These are phyloP conservation scores for Vollenhovia emeryi DNA, from an alignment of 1,140 invertebrate genomes.

Conservation along the genomic window DNA sequence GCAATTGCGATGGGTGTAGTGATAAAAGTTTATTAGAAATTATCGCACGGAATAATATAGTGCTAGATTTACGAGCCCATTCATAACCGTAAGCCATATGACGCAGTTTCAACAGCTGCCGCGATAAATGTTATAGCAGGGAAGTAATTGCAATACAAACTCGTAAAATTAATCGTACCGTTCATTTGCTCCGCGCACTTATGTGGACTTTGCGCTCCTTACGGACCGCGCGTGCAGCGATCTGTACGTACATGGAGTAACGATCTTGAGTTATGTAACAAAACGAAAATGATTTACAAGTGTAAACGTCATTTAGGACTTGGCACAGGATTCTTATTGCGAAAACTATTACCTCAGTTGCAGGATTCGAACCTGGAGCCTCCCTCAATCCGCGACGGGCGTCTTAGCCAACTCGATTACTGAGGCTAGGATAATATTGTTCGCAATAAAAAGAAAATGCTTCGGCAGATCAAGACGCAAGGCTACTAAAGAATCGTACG, in stretches of 20 bases:
- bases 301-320: too few relatives aligned
- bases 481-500: background rate
- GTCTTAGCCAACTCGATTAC: too few relatives aligned
- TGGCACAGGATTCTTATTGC: too few relatives aligned
- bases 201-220: background rate
- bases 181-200: background rate
- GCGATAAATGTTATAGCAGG: conserved; percentile 45
- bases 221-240: background rate
- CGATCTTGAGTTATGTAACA: too few relatives aligned
- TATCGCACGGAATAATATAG: conserved; percentile 40
- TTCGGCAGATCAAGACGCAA: background rate
- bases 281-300: too few relatives aligned
- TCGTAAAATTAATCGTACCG: conserved; percentile 20
- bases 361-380: too few relatives aligned
- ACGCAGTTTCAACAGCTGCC: conserved; percentile 46
- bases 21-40: conserved; percentile 55
- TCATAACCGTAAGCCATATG: conserved; percentile 39
- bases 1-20: conserved; percentile 18
- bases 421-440: too few relatives aligned
- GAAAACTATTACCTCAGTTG: too few relatives aligned
- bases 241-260: background rate
- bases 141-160: conserved; percentile 34
- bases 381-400: too few relatives aligned
- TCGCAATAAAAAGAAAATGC: too few relatives aligned
- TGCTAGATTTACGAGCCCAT: conserved; percentile 40